Evolutionary conservation across 2,113 vertebrate species (phyloP), one percentile per base, ranked within the genome.

Genomic region (Platysteira castanea): DNA sequence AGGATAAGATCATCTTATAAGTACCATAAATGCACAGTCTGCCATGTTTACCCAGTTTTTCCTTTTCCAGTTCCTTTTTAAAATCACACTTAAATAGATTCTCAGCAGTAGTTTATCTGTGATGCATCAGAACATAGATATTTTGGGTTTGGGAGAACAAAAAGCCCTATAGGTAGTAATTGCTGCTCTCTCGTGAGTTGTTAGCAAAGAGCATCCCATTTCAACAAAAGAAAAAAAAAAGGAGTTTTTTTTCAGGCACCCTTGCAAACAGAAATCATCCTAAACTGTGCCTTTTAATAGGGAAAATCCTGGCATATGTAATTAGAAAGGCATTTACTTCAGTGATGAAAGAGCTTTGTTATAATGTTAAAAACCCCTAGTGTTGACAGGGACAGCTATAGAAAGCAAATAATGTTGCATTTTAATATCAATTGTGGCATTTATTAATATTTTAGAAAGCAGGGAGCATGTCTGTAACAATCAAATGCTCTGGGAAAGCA

Each of bases 1-100:
- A 94, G 37, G 46, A 83, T 84, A 84, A 95, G 65, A 95, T 96
- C 75, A 94, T 91, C 44, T 69, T 84, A 13, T 88, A 93, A 93
- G 47, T 91, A 80, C 71, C 46, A 50, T 94, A 92, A 94, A 78
- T 96, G 50, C 95, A 65, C 59, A 97, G 67, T 95, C 86, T 97
- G 49, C 82, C 28, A 47, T 82, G 28, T 44, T 81, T 97, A 85
- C 30, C 47, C 71, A 57, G 21, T 77, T 95, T 93, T 95, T 83
- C 22, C 53, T 75, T 92, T 87, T 46, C 42, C 56, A 68, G 50
- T 70, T 94, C 81, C 57, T 52, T 79, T 95, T 85, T 50, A 0
- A 85, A 94, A 90, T 83, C 54, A 92, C 28, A 65, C 44, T 88
- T 96, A 93, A 93, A 77, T 67, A 88, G 71, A 93, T 71, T 97